Evolutionary conservation across 2,888 invertebrate genomes (phyloP).

Genomic region (Harmothoe impar): DNA sequence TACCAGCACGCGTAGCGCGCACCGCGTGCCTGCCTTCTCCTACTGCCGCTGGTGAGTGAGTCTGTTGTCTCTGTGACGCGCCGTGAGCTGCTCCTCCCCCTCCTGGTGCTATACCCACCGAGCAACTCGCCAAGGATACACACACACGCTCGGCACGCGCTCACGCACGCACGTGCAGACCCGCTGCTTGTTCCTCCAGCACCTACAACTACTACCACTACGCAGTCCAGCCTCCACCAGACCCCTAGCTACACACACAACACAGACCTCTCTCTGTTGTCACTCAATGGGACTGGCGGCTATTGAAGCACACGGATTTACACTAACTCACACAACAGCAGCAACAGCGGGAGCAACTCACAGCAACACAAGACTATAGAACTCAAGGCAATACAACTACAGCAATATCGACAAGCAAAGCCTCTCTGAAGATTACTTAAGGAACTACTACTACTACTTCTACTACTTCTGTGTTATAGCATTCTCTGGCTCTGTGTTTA

Average conservation of each 20-base stretch:
- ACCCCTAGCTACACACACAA: not conserved
- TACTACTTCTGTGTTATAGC: not conserved
- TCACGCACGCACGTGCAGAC: slow-evolving; percentile 9
- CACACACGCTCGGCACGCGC: slow-evolving; percentile 39
- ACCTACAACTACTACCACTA: slow-evolving; percentile 12
- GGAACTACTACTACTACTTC: not conserved
- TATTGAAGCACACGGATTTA: no score
- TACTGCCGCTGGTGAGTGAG: not conserved
- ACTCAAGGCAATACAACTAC: not conserved
- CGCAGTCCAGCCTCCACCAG: not conserved
- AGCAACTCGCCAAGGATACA: not conserved
- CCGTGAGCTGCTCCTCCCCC: not conserved
- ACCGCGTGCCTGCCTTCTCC: not conserved
- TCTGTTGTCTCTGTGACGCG: not conserved
- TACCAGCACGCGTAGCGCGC: not conserved
- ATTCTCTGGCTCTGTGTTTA: not conserved
- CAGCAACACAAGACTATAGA: not conserved
- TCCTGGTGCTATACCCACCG: not conserved
- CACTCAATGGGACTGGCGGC: not conserved
- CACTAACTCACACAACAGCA: not conserved
- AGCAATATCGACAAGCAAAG: not conserved
- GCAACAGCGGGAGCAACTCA: not conserved
- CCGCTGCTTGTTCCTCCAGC: not conserved
- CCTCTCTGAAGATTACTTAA: not conserved
- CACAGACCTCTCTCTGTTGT: not conserved